A percentile compares a stretch with the other conserved stretches of the same genome.
phyloP scores from a whole-genome alignment of 92 coral and sea anemone genomes.

The Virgularia gustaviana region DNA sequence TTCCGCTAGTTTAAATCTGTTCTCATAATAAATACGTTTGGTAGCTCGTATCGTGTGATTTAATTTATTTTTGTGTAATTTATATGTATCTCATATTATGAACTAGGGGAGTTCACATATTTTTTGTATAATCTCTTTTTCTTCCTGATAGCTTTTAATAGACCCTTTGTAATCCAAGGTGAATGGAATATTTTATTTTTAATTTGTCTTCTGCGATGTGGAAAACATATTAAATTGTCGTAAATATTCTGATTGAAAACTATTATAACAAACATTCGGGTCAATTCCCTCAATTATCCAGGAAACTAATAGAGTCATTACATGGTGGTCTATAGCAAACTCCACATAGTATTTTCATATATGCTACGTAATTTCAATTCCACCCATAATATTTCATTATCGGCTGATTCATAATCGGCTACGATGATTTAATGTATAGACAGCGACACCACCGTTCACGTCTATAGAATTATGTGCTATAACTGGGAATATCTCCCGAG shows the following conservation, averaged over 20 bases:
- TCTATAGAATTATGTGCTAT: too few relatives aligned
- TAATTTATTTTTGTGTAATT: slow-evolving; percentile 47
- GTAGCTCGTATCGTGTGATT: slow-evolving; percentile 46
- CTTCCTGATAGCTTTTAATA: slow-evolving; percentile 39
- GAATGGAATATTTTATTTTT: slow-evolving; percentile 7
- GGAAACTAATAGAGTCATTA: too few relatives aligned
- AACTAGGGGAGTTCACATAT: slow-evolving; percentile 27
- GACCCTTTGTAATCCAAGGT: slow-evolving; percentile 55
- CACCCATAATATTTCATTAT: too few relatives aligned
- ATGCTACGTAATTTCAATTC: too few relatives aligned
- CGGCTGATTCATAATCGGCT: too few relatives aligned
- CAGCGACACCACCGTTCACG: too few relatives aligned
- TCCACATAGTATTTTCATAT: too few relatives aligned
- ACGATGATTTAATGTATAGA: too few relatives aligned
- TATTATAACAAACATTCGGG: neutral
- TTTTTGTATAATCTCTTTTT: slow-evolving; percentile 54
- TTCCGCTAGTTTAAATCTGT: slow-evolving; percentile 47
- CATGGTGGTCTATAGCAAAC: too few relatives aligned
- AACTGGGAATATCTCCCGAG: too few relatives aligned
- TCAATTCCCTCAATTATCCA: neutral
- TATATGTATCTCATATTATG: slow-evolving; percentile 36
- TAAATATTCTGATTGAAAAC: slow-evolving; percentile 30
- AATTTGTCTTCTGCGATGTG: neutral
- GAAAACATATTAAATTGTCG: slow-evolving; percentile 36
- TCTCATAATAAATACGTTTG: slow-evolving; percentile 46